Base-by-base conservation (phyloP, 2,888 invertebrate species). In the Tromatobia lineatoria region DNA sequence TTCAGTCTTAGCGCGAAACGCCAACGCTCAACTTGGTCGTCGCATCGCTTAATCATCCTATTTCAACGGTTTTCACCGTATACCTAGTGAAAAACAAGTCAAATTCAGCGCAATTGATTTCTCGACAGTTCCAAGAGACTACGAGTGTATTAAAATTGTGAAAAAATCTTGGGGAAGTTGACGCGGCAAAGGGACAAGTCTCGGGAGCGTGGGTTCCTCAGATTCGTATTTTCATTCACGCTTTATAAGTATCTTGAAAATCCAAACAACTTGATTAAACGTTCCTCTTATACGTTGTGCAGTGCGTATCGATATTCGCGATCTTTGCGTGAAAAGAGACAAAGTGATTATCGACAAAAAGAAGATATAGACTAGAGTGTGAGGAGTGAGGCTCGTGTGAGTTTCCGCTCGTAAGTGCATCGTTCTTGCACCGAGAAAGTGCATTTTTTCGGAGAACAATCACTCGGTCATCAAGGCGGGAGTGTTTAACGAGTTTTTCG, bases 1-100 rank as follows among this genome's bases (percentile, higher is more conserved):
- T 85, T 87, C 76, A 83, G 86, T 87, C 82, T 87, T 91, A 90
- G 90, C 91, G 91, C 91, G 89, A 91, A 91, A 91, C 87, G 82
- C 86, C 83, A 83, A 80, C 81, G 83, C 34, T 50, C 45, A 42
- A 42, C 18, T 15, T 11, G 38, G 38, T 47, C 18, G 7, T 13
- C 25, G 18, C 71, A 23, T 29, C 42, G 38, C 47, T 57, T 61
- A 59, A 23, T 50, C 23, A 52, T 18, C 57, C 23, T 73, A 42
- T 79, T 61, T 34, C 42, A 11, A 50, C 34, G 3, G 23, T 73
- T 38, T 70, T 47, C 3, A 3, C 20, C 20, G 1, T 11, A 7
- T 38, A 42, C 25, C 38, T n/a, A 3, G 20, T 20, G n/a, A 18
- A 1, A 3, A 69, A 38, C 45, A 29, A 8, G 61, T 42, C 23